These are phyloP conservation scores for Drosophila merina DNA, from an alignment of 2,888 invertebrate genomes.

Conservation along the genomic window DNA sequence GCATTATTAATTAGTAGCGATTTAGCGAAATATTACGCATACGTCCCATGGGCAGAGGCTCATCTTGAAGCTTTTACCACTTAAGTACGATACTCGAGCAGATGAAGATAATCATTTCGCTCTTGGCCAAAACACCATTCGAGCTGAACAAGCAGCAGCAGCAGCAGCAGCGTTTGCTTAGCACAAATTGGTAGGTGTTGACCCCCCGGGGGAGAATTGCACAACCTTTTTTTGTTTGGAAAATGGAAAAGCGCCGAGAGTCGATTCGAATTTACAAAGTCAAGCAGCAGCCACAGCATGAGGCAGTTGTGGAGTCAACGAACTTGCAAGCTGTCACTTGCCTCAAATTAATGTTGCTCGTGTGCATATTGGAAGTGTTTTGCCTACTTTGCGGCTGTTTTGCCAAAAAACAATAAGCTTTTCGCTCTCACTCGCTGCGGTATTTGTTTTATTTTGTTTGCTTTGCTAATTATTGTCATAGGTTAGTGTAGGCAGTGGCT, in stretches of 20 bases:
- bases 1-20: slow-evolving; percentile 69
- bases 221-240: slow-evolving; percentile 37
- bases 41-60: slow-evolving; percentile 32
- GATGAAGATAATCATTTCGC: slow-evolving; percentile 16
- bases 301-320: slow-evolving; percentile 20
- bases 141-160: slow-evolving; percentile 22
- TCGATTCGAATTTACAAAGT: slow-evolving; percentile 53
- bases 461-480: slow-evolving; percentile 81
- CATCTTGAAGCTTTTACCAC: slow-evolving; percentile 15
- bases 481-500: slow-evolving; percentile 75
- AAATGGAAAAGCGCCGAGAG: slow-evolving; percentile 46
- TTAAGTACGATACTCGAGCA: not conserved
- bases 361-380: slow-evolving; percentile 44
- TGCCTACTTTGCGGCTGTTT: slow-evolving; percentile 74
- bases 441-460: slow-evolving; percentile 33
- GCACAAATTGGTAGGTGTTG: slow-evolving; percentile 63
- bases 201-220: slow-evolving; percentile 53
- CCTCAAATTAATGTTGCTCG: slow-evolving; percentile 23
- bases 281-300: slow-evolving; percentile 50
- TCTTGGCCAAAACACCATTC: slow-evolving; percentile 25
- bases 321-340: slow-evolving; percentile 30
- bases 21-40: slow-evolving; percentile 46
- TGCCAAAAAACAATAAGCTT: slow-evolving; percentile 38
- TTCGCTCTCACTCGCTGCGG: slow-evolving; percentile 15
- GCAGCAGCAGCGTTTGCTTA: slow-evolving; percentile 37